Evolutionary conservation across 2,113 vertebrate genomes (phyloP).

Genomic region (Nothobranchius furzeri): DNA sequence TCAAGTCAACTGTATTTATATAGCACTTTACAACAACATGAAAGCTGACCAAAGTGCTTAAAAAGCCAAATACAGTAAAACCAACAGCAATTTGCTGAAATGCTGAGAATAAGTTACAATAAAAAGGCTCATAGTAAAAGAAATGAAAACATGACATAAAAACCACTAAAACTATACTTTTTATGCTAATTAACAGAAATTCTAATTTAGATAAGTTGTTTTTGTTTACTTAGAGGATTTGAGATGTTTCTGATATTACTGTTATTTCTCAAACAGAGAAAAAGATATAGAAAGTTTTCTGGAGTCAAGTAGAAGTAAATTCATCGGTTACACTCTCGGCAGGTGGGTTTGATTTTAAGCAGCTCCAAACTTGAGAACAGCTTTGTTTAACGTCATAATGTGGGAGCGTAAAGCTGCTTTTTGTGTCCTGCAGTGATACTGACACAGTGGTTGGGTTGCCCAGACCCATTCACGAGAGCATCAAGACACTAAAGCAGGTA

Average conservation of each 20-base stretch:
- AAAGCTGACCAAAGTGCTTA: no score
- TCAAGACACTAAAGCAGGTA: slow-evolving; percentile 95
- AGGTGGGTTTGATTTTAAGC: slow-evolving; percentile 77
- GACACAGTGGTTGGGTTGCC: slow-evolving; percentile 95
- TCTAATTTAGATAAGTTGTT: background rate
- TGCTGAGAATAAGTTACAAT: no score
- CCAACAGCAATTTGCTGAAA: no score
- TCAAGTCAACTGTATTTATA: no score
- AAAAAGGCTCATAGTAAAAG: no score
- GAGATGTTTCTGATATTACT: background rate
- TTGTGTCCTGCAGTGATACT: slow-evolving; percentile 85
- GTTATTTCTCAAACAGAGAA: slow-evolving; percentile 79
- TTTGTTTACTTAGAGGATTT: background rate
- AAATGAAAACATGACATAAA: no score
- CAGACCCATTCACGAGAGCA: slow-evolving; percentile 97
- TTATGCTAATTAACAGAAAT: background rate
- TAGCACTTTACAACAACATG: no score
- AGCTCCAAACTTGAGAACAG: no score
- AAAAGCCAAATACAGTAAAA: no score
- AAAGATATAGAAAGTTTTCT: slow-evolving; percentile 98
- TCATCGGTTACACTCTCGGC: slow-evolving; percentile 96
- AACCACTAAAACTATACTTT: no score
- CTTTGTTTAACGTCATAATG: background rate
- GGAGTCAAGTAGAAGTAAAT: slow-evolving; percentile 98
- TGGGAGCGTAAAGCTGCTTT: background rate